These are phyloP conservation scores for Criorhina ranunculi DNA, from an alignment of 2,888 invertebrate genomes.

Conservation along the genomic window DNA sequence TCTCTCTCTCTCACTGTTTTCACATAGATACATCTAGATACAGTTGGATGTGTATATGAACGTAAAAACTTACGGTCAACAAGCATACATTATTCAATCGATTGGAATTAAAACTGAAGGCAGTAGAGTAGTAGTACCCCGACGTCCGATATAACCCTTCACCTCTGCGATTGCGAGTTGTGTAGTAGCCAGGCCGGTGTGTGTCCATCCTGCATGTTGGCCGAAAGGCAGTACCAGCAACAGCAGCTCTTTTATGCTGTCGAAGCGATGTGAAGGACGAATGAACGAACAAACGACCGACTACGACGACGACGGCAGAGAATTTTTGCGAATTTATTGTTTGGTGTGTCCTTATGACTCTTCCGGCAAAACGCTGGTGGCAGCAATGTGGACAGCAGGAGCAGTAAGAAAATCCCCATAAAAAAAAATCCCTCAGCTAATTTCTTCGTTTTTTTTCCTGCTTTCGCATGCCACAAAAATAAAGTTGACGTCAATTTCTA, in stretches of 20 bases:
- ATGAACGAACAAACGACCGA: neutral
- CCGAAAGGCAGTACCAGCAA: constrained; percentile 40
- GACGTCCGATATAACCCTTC: constrained; percentile 61
- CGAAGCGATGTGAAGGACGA: constrained; percentile 58
- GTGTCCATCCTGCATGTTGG: constrained; percentile 24
- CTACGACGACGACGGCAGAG: constrained; percentile 27
- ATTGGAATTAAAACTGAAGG: constrained; percentile 73
- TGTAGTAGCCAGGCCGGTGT: constrained; percentile 5
- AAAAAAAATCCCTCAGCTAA: constrained; percentile 71
- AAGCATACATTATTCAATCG: constrained; percentile 76
- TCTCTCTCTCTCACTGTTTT: constrained; percentile 5
- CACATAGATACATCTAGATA: constrained; percentile 1
- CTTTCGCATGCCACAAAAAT: constrained; percentile 62
- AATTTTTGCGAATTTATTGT: constrained; percentile 67
- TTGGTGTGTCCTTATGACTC: constrained; percentile 64
- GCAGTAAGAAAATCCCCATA: constrained; percentile 60
- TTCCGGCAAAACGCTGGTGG: constrained; percentile 32
- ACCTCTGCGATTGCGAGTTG: constrained; percentile 28
- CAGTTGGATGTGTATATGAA: constrained; percentile 32
- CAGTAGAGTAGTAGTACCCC: constrained; percentile 39
- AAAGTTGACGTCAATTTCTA: constrained; percentile 70
- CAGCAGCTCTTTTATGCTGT: constrained; percentile 49
- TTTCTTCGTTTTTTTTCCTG: constrained; percentile 54
- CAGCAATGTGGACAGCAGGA: constrained; percentile 12
- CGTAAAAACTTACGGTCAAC: constrained; percentile 71